Evolutionary conservation across 2,888 invertebrate species (phyloP), one percentile per base, ranked within the genome.

Genomic region (Heteromyza rotundicornis): DNA sequence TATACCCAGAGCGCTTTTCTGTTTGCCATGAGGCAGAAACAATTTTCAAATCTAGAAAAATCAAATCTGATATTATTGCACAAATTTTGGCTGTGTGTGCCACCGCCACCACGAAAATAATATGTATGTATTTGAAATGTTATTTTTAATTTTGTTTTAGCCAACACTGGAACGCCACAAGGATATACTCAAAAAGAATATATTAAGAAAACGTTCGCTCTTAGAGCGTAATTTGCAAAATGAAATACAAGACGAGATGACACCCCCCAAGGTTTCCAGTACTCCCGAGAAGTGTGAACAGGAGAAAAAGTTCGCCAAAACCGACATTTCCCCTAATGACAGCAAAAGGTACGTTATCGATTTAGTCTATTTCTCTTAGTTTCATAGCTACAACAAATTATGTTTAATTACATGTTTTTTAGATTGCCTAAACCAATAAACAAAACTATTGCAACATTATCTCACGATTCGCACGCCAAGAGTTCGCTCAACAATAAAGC

Each of bases 171-270:
- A 91, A 81, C 89, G 93, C 72, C 96, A 96, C 75, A 96, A 96
- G 79, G 96, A 96, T 81, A 85, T 92, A 71, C 87, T 98, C 53
- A 96, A 96, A 82, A 96, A 94, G 78, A 96, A 96, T 75, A 97
- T 97, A 68, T 87, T 96, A 65, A 92, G 95, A 76, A 96, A 96
- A 79, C 86, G 97, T 69, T 92, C 92, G 1, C 84, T 94, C 16
- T 87, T 97, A 60, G 95, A 96, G 78, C 92, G 94, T 73, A 94
- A 94, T 80, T 86, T 97, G 62, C 93, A 94, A 74, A 90, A 91
- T 66, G 94, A 96, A 80, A 95, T 97, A 78, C 94, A 94, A 58
- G 89, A 89, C 78, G 93, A 94, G 80, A 86, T 94, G 17, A 89
- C 90, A 0, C 87, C 88, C 49, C 87, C 88, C 49, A 92, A 92